A percentile compares a stretch with the other conserved stretches of the same genome.
Conservation (phyloP, 2,113 vertebrate genomes). For the Numida meleagris region DNA sequence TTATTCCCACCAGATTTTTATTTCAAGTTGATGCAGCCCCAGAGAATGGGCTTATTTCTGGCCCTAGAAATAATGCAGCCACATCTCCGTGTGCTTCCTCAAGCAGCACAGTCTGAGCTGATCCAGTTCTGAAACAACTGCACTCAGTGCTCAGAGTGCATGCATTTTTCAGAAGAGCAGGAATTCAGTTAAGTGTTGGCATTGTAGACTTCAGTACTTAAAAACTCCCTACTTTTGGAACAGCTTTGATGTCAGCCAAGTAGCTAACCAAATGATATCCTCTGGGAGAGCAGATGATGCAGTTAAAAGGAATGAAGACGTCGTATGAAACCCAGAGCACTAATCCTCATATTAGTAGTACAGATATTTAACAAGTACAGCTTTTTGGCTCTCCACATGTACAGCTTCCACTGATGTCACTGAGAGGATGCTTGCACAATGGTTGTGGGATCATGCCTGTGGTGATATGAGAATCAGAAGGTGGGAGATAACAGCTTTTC, state of each 20-base stretch:
- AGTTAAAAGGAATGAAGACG: background rate
- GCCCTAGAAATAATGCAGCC: background rate
- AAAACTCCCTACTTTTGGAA: background rate
- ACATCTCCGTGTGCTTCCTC: background rate
- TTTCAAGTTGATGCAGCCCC: background rate
- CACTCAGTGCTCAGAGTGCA: background rate
- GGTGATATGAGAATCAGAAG: background rate
- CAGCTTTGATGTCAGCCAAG: conserved; percentile 25
- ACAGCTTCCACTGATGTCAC: accelerated
- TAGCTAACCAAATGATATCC: background rate
- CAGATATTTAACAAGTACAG: background rate
- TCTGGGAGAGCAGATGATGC: background rate
- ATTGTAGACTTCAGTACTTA: background rate
- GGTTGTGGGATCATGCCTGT: background rate
- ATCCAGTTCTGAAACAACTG: background rate
- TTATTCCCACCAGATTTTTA: background rate
- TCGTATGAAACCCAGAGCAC: background rate
- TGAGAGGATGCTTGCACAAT: background rate
- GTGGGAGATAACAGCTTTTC: background rate
- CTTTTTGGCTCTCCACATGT: background rate
- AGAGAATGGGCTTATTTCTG: background rate
- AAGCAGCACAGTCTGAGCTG: background rate
- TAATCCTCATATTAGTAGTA: background rate
- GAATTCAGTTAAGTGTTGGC: background rate
- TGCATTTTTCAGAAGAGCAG: background rate